phyloP scores from a whole-genome alignment of 2,888 invertebrate genomes.

The Esperia sulphurella region DNA sequence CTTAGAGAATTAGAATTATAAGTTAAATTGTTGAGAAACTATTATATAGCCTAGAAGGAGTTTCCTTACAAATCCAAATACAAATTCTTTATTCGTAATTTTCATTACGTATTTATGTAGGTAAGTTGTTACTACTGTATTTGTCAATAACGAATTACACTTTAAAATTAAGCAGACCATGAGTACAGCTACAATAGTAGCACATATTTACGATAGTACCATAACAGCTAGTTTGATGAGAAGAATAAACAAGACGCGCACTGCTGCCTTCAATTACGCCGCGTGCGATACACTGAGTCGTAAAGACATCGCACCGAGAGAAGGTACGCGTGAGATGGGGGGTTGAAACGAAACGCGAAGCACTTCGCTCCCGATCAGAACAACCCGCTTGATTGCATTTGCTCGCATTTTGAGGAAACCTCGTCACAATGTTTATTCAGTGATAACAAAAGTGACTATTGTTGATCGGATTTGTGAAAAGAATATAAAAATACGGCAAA shows the following conservation, averaged over 20 bases:
- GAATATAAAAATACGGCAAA: constrained; percentile 7
- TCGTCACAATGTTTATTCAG: constrained; percentile 4
- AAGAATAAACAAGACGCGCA: constrained; percentile 40
- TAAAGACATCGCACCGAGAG: constrained; percentile 27
- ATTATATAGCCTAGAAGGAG: no score
- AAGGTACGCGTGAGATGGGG: background rate
- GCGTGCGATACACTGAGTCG: constrained; percentile 36
- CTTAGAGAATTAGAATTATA: no score
- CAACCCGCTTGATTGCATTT: constrained; percentile 19
- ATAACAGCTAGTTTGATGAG: constrained; percentile 20
- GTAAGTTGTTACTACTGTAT: no score
- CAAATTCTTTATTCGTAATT: no score
- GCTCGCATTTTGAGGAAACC: constrained; percentile 13
- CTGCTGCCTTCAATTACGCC: constrained; percentile 44
- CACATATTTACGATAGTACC: constrained; percentile 12
- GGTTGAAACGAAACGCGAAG: background rate
- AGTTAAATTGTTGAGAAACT: no score
- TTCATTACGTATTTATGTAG: no score
- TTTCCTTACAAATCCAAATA: no score
- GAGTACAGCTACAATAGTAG: constrained; percentile 8
- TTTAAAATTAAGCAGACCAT: constrained; percentile 15
- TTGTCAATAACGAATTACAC: background rate
- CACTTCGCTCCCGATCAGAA: constrained; percentile 4
- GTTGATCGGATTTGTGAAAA: constrained; percentile 7
- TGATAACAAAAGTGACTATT: constrained; percentile 8